These are phyloP conservation scores for Hydra vulgaris DNA, from an alignment of 30 jellyfish, hydroid and myxozoan genomes.

Conservation along the genomic window DNA sequence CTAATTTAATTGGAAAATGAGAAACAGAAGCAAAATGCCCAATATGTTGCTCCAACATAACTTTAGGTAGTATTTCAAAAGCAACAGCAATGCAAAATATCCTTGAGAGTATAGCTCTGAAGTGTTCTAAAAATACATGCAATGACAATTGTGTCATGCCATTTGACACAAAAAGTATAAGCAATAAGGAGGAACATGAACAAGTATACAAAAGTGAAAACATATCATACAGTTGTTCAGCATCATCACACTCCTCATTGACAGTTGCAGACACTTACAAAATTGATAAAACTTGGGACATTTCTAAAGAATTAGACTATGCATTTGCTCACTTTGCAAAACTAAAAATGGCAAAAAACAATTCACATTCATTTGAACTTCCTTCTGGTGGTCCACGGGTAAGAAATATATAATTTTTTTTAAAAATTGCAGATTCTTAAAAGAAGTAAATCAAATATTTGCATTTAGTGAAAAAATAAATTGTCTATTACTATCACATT, in stretches of 20 bases:
- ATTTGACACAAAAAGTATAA: not conserved
- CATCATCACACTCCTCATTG: not conserved
- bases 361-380: not conserved
- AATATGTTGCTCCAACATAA: not conserved
- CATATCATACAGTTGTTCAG: not conserved
- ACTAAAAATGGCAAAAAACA: not conserved
- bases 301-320: not conserved
- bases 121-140: not conserved
- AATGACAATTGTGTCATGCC: no score
- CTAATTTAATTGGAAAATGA: not conserved
- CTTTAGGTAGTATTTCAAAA: not conserved
- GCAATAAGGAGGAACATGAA: not conserved
- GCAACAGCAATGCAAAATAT: not conserved
- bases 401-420: no score
- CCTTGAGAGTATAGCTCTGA: not conserved
- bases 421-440: not conserved
- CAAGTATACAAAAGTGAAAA: not conserved
- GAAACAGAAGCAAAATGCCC: not conserved
- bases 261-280: not conserved
- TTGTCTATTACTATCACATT: not conserved
- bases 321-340: not conserved
- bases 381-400: not conserved
- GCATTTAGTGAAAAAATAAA: not conserved
- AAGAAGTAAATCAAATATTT: no score
- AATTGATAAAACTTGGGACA: not conserved